Base-by-base conservation (phyloP, 2,113 vertebrate genomes). In the Ptychochromis oligacanthus region DNA sequence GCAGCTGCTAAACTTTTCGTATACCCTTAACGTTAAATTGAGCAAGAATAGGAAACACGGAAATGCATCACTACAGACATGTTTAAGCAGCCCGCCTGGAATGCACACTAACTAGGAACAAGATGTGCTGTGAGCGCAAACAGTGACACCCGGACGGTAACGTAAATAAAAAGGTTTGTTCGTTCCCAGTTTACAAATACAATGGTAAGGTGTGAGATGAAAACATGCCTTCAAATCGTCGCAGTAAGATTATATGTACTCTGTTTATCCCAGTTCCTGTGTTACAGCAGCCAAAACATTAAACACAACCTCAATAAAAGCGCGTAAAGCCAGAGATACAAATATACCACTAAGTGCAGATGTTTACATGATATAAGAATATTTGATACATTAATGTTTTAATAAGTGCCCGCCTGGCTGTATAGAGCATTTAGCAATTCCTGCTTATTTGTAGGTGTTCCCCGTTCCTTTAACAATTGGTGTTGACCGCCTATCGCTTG, bases 1-100 rank as follows among this genome's bases (percentile, higher is more conserved):
- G 91, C 24, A 89, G 91, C 87, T 88, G 91, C 85, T 84, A 6
- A 89, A 91, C 85, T 90, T 92, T 76, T 82, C 90, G 91, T 79
- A 81, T 93, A 90, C 84, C 82, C 6, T 60, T 55, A 22, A 18
- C 34, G 67, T 9, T 24, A 56, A 26, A 12, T 40, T 22, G 14
- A 49, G 9, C 11, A 38, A 46, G 17, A 72, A 24, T 17, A 62
- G 38, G 17, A 12, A 40, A 26, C 14, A 36, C 9, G 52, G 11
- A 31, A 13, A 26, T 11, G 34, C 15, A 22, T 75, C 28, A 36
- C 18, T 14, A 20, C 13, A 20, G 2, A 15, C 22, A 15, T 15
- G 20, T 28, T 67, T 75, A 12, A 82, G 38, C 36, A 61, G 20
- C 17, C 15, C 24, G 3, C 40, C 24, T 18, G 28, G 15, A 49